Evolutionary conservation across 2,113 vertebrate species (phyloP).

Genomic region (Tyrannus savana): DNA sequence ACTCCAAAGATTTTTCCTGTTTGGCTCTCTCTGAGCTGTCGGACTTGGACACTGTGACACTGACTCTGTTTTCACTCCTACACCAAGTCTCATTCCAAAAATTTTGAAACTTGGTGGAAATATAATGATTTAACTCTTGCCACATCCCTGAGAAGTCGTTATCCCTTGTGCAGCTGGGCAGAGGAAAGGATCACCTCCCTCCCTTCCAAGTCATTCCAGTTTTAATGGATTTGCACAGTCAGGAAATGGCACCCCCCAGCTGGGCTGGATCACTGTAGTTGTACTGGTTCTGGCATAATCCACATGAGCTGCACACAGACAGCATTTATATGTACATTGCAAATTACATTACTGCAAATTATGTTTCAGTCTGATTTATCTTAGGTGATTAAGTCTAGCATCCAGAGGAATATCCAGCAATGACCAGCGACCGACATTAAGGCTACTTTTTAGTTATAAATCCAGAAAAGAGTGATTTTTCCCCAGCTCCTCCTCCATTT

Average conservation of each 20-base stretch:
- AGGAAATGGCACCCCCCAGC: background rate
- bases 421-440: background rate
- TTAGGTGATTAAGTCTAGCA: background rate
- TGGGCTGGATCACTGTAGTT: background rate
- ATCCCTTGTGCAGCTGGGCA: background rate
- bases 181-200: background rate
- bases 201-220: background rate
- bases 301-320: background rate
- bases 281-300: background rate
- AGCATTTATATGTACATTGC: background rate
- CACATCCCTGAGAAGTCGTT: background rate
- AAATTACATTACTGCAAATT: background rate
- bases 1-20: background rate
- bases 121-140: background rate
- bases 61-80: background rate
- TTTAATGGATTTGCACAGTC: background rate
- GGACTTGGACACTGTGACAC: background rate
- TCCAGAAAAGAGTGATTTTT: background rate
- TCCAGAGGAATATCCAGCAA: background rate
- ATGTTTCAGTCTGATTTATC: background rate
- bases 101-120: background rate
- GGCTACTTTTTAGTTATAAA: background rate
- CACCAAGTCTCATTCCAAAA: fast-evolving
- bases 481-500: background rate
- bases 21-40: fast-evolving